Conservation (phyloP, 2,113 vertebrate species). For the Montifringilla adamsi region DNA sequence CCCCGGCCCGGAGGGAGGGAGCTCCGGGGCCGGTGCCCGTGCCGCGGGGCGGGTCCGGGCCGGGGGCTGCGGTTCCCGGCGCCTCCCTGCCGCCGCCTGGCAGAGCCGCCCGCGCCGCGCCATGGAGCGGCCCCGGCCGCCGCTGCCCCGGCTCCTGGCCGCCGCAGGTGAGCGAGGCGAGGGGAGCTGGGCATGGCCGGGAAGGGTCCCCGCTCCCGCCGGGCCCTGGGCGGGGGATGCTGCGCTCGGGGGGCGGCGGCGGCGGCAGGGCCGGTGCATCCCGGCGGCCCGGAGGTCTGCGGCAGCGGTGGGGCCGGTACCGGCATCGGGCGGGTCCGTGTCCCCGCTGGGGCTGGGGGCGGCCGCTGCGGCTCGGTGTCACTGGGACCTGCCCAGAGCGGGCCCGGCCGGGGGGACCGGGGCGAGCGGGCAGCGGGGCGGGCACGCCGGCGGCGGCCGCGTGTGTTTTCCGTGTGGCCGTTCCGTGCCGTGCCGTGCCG, state of each 20-base stretch:
- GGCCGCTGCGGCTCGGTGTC: not conserved
- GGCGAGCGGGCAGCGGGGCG: not conserved
- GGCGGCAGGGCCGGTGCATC: not conserved
- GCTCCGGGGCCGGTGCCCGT: not conserved
- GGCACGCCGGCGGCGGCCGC: not conserved
- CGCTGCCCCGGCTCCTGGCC: not conserved
- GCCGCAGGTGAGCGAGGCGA: not conserved
- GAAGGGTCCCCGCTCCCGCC: not conserved
- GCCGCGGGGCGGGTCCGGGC: not conserved
- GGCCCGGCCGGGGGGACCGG: not conserved
- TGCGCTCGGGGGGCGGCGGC: not conserved
- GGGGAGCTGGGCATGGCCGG: not conserved
- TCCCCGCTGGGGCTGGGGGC: not conserved
- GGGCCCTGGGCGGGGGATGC: not conserved
- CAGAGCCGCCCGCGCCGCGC: not conserved
- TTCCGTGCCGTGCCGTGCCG: not conserved
- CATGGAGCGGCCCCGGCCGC: not conserved
- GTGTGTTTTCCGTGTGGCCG: not conserved
- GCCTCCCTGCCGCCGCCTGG: not conserved
- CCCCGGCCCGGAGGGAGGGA: not conserved
- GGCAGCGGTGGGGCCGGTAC: not conserved
- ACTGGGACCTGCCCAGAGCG: not conserved
- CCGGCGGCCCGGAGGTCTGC: not conserved
- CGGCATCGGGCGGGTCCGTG: not conserved
- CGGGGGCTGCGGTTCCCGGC: not conserved